Evolutionary conservation across 1,140 invertebrate genomes (phyloP).

Genomic region (Planococcus citri): DNA sequence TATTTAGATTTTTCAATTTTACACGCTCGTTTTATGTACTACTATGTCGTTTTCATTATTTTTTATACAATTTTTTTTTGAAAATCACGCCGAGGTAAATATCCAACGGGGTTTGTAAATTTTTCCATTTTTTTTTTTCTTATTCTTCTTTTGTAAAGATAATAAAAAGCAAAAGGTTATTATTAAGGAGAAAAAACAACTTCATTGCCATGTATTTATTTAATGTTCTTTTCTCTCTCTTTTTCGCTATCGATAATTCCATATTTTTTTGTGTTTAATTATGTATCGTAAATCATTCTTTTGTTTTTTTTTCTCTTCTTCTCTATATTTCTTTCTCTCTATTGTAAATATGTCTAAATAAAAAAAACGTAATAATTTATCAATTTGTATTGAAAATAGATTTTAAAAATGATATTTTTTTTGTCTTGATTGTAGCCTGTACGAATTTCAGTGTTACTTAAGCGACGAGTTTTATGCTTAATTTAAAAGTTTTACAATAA

Average conservation of each 20-base stretch:
- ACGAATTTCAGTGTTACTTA: background rate
- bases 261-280: background rate
- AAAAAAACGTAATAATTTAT: background rate
- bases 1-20: background rate
- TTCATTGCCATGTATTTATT: slow-evolving; percentile 7
- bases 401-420: no score
- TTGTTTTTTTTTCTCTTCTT: background rate
- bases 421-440: no score
- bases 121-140: background rate
- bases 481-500: background rate
- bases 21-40: background rate
- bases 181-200: background rate
- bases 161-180: background rate
- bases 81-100: background rate
- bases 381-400: no score
- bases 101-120: background rate
- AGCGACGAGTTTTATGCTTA: background rate
- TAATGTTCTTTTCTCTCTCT: background rate
- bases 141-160: background rate
- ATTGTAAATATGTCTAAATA: background rate
- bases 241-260: background rate
- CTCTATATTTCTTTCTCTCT: background rate
- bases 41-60: background rate
- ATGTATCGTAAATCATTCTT: background rate
- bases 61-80: background rate